Evolutionary conservation across 2,888 invertebrate species (phyloP).

Genomic region (Hanleya hanleyi): DNA sequence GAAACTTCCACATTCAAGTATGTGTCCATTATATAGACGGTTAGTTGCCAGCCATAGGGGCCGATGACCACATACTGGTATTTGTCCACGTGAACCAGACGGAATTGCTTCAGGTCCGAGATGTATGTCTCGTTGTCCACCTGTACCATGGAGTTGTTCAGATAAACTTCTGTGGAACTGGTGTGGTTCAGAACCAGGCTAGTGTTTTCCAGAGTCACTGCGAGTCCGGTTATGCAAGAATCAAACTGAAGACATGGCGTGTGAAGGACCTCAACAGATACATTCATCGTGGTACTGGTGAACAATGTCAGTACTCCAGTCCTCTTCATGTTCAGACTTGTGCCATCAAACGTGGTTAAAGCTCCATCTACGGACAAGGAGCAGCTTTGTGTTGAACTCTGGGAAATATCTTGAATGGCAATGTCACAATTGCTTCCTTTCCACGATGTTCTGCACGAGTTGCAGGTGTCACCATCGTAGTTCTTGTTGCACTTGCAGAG

Average conservation of each 20-base stretch:
- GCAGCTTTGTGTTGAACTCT: constrained; percentile 17
- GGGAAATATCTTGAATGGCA: constrained; percentile 16
- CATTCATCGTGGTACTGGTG: background rate
- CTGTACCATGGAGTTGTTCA: constrained; percentile 11
- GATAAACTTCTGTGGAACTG: constrained; percentile 9
- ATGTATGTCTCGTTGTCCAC: constrained; percentile 7
- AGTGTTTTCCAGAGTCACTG: constrained; percentile 21
- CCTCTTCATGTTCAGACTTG: constrained; percentile 36
- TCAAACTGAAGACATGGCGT: constrained; percentile 28
- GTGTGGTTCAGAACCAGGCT: constrained; percentile 23
- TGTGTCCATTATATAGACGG: constrained; percentile 27
- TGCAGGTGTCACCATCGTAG: constrained; percentile 41
- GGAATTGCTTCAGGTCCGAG: background rate
- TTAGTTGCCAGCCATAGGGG: constrained; percentile 13
- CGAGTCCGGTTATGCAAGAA: constrained; percentile 27
- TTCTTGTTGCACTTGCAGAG: constrained; percentile 44
- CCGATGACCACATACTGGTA: constrained; percentile 22
- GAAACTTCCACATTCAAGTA: constrained; percentile 32
- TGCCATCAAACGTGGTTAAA: constrained; percentile 49
- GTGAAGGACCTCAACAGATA: constrained; percentile 30
- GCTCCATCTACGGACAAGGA: constrained; percentile 43
- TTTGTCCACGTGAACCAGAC: constrained; percentile 26
- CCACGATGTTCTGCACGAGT: constrained; percentile 40
- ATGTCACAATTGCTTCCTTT: constrained; percentile 47
- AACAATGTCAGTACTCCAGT: constrained; percentile 33